phyloP scores from a whole-genome alignment of 2,113 vertebrate genomes.

The Crotophaga sulcirostris region DNA sequence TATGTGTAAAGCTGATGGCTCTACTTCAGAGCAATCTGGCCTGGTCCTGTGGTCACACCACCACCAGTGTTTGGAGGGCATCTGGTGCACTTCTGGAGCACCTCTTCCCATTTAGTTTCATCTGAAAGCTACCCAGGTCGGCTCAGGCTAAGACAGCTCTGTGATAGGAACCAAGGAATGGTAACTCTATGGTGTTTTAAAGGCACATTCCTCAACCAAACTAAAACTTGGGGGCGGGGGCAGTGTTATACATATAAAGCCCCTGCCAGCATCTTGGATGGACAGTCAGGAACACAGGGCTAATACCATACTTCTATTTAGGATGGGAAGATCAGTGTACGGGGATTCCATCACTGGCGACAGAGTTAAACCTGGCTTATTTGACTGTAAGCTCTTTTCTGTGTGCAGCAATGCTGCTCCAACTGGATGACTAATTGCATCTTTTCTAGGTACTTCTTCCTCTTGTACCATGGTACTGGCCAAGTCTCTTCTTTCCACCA shows the following conservation, averaged over 20 bases:
- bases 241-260: not conserved
- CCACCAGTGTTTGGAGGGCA: not conserved
- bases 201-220: not conserved
- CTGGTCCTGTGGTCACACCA: not conserved
- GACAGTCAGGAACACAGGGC: not conserved
- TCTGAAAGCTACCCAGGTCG: not conserved
- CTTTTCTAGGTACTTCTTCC: not conserved
- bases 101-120: not conserved
- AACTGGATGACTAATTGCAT: not conserved
- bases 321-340: not conserved
- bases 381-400: not conserved
- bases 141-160: not conserved
- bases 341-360: not conserved
- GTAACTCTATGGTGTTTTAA: fast-evolving
- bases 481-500: not conserved
- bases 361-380: not conserved
- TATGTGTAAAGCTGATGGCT: not conserved
- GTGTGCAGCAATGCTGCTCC: not conserved
- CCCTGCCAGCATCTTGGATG: not conserved
- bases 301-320: not conserved
- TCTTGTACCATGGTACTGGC: not conserved
- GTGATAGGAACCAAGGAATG: not conserved
- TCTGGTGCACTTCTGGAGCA: not conserved
- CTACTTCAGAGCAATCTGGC: not conserved
- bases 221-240: not conserved